Conservation (phyloP, 2,888 invertebrate genomes). For the Pseudococcus jackbeardsleyi region DNA sequence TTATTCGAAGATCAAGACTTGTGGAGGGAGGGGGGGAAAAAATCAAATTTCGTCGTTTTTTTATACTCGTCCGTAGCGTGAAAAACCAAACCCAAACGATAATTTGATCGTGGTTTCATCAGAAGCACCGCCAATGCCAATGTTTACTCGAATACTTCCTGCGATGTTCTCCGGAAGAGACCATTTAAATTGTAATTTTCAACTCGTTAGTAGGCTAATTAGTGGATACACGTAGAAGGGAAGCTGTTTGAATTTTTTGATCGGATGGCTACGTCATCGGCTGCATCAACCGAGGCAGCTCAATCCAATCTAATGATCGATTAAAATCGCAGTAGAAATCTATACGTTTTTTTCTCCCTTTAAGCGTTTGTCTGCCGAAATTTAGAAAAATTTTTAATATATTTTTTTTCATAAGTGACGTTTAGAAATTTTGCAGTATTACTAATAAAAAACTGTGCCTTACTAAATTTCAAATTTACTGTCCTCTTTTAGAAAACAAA, state of each 20-base stretch:
- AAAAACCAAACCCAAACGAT: neutral
- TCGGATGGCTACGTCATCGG: neutral
- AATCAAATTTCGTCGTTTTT: neutral
- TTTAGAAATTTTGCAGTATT: no score
- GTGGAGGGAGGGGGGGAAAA: no score
- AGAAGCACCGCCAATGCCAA: neutral
- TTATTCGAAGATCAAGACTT: neutral
- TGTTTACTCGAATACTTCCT: slow-evolving; percentile 2
- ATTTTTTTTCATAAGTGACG: no score
- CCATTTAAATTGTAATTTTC: slow-evolving; percentile 28
- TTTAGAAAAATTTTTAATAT: no score
- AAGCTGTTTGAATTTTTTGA: neutral
- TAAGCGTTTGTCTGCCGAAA: no score
- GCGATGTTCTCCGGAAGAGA: neutral
- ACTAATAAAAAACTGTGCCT: no score
- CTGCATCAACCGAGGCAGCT: no score
- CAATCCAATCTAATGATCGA: no score
- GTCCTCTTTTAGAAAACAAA: no score
- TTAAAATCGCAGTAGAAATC: no score
- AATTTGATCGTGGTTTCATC: neutral
- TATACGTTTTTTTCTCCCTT: no score
- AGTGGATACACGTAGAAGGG: neutral
- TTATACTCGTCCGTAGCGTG: neutral
- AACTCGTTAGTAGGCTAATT: slow-evolving; percentile 13
- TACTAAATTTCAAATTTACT: no score